A percentile compares a stretch with the other conserved stretches of the same genome.
These are phyloP conservation scores for Leucoma salicis DNA, from an alignment of 2,888 invertebrate species.

Conservation along the genomic window DNA sequence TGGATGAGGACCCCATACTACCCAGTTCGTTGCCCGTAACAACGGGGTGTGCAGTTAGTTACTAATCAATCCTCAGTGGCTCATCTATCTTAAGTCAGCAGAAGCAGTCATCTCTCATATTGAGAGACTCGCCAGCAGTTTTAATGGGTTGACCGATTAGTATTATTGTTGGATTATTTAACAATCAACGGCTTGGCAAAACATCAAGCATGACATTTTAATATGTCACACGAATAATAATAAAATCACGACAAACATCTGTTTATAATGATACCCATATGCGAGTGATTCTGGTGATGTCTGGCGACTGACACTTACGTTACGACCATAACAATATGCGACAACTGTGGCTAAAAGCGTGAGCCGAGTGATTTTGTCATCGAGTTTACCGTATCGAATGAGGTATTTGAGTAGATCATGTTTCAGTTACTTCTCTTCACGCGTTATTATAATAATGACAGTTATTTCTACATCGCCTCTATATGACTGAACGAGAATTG, in stretches of 20 bases:
- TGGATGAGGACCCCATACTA: too few relatives aligned
- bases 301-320: slow-evolving; percentile 21
- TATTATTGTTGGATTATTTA: too few relatives aligned
- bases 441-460: slow-evolving; percentile 25
- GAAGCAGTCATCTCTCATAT: too few relatives aligned
- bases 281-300: slow-evolving; percentile 17
- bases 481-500: background rate
- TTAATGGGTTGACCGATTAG: too few relatives aligned
- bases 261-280: slow-evolving; percentile 30
- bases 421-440: slow-evolving; percentile 13
- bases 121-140: too few relatives aligned
- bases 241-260: slow-evolving; percentile 21
- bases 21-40: too few relatives aligned
- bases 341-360: slow-evolving; percentile 27
- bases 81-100: too few relatives aligned
- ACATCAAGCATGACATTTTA: slow-evolving; percentile 18
- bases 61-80: too few relatives aligned
- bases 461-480: slow-evolving; percentile 12
- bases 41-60: too few relatives aligned
- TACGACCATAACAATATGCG: slow-evolving; percentile 6
- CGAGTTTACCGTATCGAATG: slow-evolving; percentile 38
- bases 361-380: slow-evolving; percentile 31
- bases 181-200: background rate
- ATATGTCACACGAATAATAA: slow-evolving; percentile 30
- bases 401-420: slow-evolving; percentile 37